Evolutionary conservation across 2,113 vertebrate genomes (phyloP).

Genomic region (Chaenogobius annularis): DNA sequence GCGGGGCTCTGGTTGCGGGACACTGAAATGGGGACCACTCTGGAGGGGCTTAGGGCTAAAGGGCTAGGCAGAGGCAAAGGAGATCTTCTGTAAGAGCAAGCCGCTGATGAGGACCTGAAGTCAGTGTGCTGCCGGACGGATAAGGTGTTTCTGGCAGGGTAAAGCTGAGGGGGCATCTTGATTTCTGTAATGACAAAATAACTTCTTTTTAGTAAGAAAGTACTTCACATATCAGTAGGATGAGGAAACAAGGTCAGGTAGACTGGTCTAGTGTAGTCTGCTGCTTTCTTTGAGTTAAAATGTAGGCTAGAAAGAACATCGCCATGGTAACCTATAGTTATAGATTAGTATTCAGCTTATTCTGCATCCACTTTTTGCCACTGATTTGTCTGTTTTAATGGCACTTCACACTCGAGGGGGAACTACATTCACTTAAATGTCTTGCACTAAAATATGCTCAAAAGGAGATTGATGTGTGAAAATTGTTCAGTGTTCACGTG

Average conservation of each 20-base stretch:
- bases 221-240: neutral
- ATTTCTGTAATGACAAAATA: constrained; percentile 74
- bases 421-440: too few relatives aligned
- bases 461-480: too few relatives aligned
- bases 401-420: too few relatives aligned
- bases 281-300: too few relatives aligned
- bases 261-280: too few relatives aligned
- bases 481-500: too few relatives aligned
- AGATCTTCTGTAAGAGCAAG: constrained; percentile 62
- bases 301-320: too few relatives aligned
- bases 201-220: neutral
- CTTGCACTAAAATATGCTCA: too few relatives aligned
- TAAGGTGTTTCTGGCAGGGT: constrained; percentile 68
- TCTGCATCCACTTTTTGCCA: too few relatives aligned
- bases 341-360: too few relatives aligned
- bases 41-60: constrained; percentile 59
- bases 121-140: constrained; percentile 72
- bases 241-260: neutral
- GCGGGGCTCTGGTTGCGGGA: constrained; percentile 65
- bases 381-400: too few relatives aligned
- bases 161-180: constrained; percentile 73
- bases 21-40: constrained; percentile 61
- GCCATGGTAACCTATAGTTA: too few relatives aligned
- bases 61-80: constrained; percentile 51
- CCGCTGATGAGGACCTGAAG: constrained; percentile 63